Percentiles rank a stretch among this genome's conserved stretches.
Evolutionary conservation across 2,888 invertebrate species (phyloP).

Genomic region (Peribatodes rhomboidaria): DNA sequence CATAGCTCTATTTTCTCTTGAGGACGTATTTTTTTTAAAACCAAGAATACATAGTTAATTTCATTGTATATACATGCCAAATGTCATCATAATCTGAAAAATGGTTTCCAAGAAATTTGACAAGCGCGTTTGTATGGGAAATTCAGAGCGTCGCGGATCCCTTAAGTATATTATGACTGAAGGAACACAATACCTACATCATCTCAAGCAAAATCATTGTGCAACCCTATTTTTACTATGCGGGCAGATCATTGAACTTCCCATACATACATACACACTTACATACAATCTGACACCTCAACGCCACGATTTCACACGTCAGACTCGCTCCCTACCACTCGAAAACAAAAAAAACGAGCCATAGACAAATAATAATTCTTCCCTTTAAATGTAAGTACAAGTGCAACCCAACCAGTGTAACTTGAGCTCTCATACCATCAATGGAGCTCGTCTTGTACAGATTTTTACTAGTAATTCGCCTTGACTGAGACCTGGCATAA

Average conservation of each 20-base stretch:
- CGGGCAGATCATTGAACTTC: conserved; percentile 10
- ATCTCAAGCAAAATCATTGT: neutral
- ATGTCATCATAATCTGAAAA: no score
- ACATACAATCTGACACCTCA: conserved; percentile 21
- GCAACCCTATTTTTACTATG: neutral
- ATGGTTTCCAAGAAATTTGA: no score
- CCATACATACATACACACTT: conserved; percentile 1
- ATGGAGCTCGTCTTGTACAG: neutral
- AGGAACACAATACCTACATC: no score
- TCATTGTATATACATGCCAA: no score
- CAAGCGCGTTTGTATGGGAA: no score
- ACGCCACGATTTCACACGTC: conserved; percentile 32
- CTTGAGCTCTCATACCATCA: neutral
- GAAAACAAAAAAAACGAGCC: conserved; percentile 46
- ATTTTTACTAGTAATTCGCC: no score
- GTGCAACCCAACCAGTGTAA: conserved; percentile 8
- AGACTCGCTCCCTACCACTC: conserved; percentile 40
- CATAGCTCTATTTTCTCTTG: no score
- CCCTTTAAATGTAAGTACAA: conserved; percentile 25
- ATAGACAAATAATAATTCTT: conserved; percentile 46
- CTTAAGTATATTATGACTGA: no score
- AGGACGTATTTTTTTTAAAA: no score
- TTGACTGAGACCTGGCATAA: no score
- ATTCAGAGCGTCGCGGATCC: no score
- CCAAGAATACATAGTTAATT: no score